Base-by-base conservation (phyloP, 2,797 vertebrate genomes). In the Holocentrus rufus region DNA sequence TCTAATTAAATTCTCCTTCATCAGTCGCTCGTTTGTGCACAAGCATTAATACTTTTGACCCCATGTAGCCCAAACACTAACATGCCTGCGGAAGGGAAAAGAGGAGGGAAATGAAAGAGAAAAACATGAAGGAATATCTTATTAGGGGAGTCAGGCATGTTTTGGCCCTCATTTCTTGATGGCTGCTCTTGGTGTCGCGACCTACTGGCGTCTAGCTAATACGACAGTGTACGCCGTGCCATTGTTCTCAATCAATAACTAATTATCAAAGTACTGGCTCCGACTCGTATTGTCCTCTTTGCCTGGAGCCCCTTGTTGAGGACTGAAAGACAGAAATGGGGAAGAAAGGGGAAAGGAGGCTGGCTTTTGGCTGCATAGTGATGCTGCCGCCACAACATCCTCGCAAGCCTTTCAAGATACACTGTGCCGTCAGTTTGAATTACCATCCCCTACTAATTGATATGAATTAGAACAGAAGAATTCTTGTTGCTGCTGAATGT, bases 201-300 rank as follows among this genome's bases (percentile, higher is more conserved):
- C 95, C 94, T 94, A 90, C 94, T 95, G 94, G 95, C 92, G 93
- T 95, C 95, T 93, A 91, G 92, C 92, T 96, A 96, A 96, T 96
- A 95, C 93, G 89, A 85, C 90, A 94, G 93, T 93, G 93, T 95
- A 94, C 84, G 79, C 94, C 79, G 69, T 90, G 66, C 89, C 94
- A 94, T 96, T 95, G 95, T 96, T 95, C 92, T 92, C 95, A 96
- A 98, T 98, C 97, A 97, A 98, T 98, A 98, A 97, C 95, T 98
- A 97, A 98, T 98, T 97, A 97, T 97, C 94, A 96, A 96, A 96
- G 94, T 95, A 94, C 95, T 92, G 91, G 92, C 92, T 93, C 86
- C 68, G 80, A 88, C 92, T 87, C 77, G 69, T 89, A 90, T 92
- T 94, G 92, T 94, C 91, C 94, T 91, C 95, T 95, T 93, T 94